These are phyloP conservation scores for Magallana nippona DNA, from an alignment of 2,888 invertebrate genomes.

Conservation along the genomic window DNA sequence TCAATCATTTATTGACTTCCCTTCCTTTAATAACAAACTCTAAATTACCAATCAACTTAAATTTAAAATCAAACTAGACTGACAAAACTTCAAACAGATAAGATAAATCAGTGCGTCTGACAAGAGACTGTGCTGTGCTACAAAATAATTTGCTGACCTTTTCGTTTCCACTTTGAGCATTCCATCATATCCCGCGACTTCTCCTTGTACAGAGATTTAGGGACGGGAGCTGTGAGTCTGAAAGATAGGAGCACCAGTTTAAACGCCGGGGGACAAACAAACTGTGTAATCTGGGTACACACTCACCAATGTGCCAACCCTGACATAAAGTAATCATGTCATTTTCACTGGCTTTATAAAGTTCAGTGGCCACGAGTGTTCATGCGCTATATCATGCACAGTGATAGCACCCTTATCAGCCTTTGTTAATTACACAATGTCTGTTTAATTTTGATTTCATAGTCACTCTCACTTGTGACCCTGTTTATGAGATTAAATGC, in stretches of 20 bases:
- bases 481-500: no score
- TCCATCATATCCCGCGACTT: slow-evolving; percentile 36
- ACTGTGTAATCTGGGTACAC: slow-evolving; percentile 18
- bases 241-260: slow-evolving; percentile 30
- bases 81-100: no score
- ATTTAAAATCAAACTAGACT: no score
- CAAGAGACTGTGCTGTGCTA: not conserved
- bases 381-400: no score
- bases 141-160: slow-evolving; percentile 42
- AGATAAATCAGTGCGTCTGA: no score
- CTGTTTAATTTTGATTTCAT: no score
- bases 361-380: not conserved
- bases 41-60: no score
- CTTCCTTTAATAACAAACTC: no score
- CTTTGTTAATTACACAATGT: no score
- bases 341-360: slow-evolving; percentile 14
- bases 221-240: slow-evolving; percentile 49
- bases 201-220: slow-evolving; percentile 50
- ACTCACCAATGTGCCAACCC: slow-evolving; percentile 3
- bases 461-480: no score
- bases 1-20: no score
- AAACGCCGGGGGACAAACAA: slow-evolving; percentile 11
- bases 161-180: slow-evolving; percentile 50
- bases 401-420: no score
- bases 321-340: not conserved